Percentiles rank a stretch among this genome's conserved stretches.
Evolutionary conservation across 2,888 invertebrate genomes (phyloP).

Genomic region (Euplagia quadripunctaria): DNA sequence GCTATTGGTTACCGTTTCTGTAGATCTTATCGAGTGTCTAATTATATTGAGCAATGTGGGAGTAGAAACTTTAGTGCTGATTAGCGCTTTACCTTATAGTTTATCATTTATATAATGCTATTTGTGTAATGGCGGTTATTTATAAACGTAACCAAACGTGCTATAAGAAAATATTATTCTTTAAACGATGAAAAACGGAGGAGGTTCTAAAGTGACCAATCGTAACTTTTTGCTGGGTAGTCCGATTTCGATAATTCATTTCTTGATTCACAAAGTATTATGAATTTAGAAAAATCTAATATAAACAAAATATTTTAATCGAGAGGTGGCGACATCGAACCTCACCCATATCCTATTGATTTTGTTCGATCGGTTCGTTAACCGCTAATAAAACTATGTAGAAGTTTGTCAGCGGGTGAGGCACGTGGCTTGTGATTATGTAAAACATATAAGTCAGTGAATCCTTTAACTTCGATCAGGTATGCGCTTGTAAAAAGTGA

Average conservation of each 20-base stretch:
- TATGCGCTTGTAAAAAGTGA: not conserved
- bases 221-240: no score
- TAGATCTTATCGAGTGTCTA: conserved; percentile 52
- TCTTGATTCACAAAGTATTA: no score
- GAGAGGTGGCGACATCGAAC: not conserved
- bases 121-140: not conserved
- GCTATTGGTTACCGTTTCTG: conserved; percentile 47
- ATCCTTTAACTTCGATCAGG: not conserved
- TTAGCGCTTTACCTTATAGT: conserved; percentile 44
- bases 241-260: no score
- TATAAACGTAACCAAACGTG: not conserved
- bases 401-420: no score
- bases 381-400: no score
- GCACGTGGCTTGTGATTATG: no score
- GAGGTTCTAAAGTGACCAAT: no score
- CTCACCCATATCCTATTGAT: not conserved
- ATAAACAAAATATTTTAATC: no score
- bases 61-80: conserved; percentile 49
- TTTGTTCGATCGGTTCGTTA: not conserved
- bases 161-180: no score
- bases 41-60: conserved; percentile 54
- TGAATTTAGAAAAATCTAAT: no score
- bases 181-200: no score
- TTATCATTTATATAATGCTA: conserved; percentile 29
- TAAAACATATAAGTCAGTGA: no score